A percentile compares a stretch with the other conserved stretches of the same genome.
Evolutionary conservation across 53 echinoderm and acorn worm genomes (phyloP).

Genomic region (Pentamera pediparva): DNA sequence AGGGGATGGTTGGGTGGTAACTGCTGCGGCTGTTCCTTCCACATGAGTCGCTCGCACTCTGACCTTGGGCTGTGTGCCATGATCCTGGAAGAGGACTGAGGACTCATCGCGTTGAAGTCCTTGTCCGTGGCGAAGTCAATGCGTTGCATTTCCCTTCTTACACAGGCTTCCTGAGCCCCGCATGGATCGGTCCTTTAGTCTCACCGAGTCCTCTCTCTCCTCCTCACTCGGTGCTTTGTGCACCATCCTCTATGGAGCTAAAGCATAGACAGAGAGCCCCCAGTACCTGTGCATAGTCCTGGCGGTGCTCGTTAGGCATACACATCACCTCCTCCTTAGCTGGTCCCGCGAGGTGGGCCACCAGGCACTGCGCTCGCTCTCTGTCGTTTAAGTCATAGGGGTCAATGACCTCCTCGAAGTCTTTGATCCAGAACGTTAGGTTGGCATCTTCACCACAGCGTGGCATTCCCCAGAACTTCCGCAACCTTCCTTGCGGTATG

Average conservation of each 20-base stretch:
- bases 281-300: not conserved
- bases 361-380: not conserved
- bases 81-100: not conserved
- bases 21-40: not conserved
- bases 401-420: slow-evolving; percentile 3
- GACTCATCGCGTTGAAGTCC: slow-evolving; percentile 4
- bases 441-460: slow-evolving; percentile 8
- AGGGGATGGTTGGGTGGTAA: not conserved
- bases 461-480: slow-evolving; percentile 26
- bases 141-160: slow-evolving; percentile 19
- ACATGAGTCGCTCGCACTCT: not conserved
- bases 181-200: slow-evolving; percentile 25
- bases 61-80: not conserved
- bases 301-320: not conserved
- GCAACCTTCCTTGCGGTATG: slow-evolving; percentile 6
- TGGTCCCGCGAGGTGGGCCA: slow-evolving; percentile 38
- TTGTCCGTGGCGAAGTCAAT: not conserved
- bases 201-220: slow-evolving; percentile 9
- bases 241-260: slow-evolving; percentile 15
- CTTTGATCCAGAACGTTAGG: slow-evolving; percentile 32
- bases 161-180: slow-evolving; percentile 23
- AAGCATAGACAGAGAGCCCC: slow-evolving; percentile 13
- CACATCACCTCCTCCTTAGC: slow-evolving; percentile 37
- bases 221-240: slow-evolving; percentile 3
- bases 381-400: not conserved